Evolutionary conservation across 2,888 invertebrate genomes (phyloP).

Genomic region (Hipparchia sbordonii): DNA sequence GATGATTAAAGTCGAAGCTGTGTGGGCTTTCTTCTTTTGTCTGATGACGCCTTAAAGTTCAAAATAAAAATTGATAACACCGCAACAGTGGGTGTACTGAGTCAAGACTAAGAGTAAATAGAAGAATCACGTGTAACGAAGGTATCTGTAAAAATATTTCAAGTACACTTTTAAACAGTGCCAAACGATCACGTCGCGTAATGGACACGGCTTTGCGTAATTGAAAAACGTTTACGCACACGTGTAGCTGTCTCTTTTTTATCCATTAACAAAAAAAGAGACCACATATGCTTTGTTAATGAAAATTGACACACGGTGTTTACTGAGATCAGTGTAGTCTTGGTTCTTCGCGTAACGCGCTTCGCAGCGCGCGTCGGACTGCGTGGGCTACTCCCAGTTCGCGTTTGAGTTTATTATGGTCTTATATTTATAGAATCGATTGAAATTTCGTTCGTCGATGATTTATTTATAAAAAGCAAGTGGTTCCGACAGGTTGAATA

Average conservation of each 20-base stretch:
- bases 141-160: conserved; percentile 13
- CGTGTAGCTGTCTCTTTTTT: conserved; percentile 34
- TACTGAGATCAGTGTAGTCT: conserved; percentile 25
- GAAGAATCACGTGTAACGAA: conserved; percentile 14
- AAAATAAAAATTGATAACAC: conserved; percentile 12
- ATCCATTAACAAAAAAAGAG: conserved; percentile 36
- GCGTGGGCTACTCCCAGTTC: conserved; percentile 48
- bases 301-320: conserved; percentile 31
- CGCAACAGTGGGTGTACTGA: conserved; percentile 36
- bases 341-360: conserved; percentile 45
- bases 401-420: conserved; percentile 54
- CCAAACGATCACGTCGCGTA: conserved; percentile 25
- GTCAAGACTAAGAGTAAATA: conserved; percentile 33
- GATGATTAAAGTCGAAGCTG: conserved; percentile 3
- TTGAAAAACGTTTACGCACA: conserved; percentile 29
- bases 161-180: conserved; percentile 30
- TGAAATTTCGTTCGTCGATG: conserved; percentile 45
- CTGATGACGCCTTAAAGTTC: background rate
- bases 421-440: conserved; percentile 68
- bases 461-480: conserved; percentile 40
- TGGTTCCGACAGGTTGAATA: conserved; percentile 38
- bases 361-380: conserved; percentile 64
- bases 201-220: conserved; percentile 24
- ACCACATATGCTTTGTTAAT: conserved; percentile 23
- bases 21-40: conserved; percentile 10